Evolutionary conservation across 1,140 invertebrate species (phyloP).

Genomic region (Parapsyche elsis): DNA sequence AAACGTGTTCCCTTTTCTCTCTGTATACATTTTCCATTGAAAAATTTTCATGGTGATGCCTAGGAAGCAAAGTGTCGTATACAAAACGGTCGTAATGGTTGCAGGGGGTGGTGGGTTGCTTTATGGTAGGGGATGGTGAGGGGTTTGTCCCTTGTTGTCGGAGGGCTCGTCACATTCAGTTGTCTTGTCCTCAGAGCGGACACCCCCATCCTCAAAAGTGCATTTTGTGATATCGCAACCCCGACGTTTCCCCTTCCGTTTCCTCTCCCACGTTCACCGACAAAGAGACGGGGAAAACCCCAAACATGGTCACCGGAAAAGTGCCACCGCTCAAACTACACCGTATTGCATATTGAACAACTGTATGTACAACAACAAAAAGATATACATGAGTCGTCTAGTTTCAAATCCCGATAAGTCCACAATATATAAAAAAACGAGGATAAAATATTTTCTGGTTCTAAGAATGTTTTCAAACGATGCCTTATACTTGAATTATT

Average conservation of each 20-base stretch:
- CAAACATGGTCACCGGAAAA: not conserved
- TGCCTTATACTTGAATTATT: too few species aligned
- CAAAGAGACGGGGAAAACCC: not conserved
- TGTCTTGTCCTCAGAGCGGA: not conserved
- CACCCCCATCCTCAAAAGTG: constrained; percentile 44
- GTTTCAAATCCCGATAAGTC: too few species aligned
- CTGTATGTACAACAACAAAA: too few species aligned
- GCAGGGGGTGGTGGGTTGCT: not conserved
- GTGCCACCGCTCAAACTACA: not conserved
- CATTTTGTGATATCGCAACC: constrained; percentile 50
- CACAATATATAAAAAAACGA: too few species aligned
- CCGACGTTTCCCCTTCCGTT: constrained; percentile 28
- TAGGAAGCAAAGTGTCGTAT: not conserved
- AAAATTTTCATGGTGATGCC: not conserved
- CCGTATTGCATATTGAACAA: not conserved
- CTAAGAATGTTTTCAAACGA: too few species aligned
- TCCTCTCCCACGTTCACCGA: not conserved
- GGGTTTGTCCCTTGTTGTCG: not conserved
- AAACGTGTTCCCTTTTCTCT: too few species aligned
- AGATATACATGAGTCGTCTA: too few species aligned
- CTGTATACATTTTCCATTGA: too few species aligned
- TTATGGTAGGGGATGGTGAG: not conserved
- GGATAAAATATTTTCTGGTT: too few species aligned
- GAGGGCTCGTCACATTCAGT: not conserved
- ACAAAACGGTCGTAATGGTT: not conserved